Evolutionary conservation across 1,140 invertebrate genomes (phyloP).

Genomic region (Drosophila tani): DNA sequence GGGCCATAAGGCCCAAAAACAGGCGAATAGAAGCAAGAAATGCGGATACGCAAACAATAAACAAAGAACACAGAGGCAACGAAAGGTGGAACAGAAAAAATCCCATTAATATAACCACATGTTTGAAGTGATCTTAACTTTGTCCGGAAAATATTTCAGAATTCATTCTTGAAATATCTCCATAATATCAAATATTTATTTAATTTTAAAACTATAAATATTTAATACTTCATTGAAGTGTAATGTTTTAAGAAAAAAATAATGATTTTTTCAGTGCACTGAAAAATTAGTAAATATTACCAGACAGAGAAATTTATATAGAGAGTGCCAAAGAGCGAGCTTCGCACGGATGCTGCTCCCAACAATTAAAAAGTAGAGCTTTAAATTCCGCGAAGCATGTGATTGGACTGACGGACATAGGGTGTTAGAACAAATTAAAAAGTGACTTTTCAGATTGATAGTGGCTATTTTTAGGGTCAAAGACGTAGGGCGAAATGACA

Average conservation of each 20-base stretch:
- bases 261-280: not conserved
- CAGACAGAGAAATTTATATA: not conserved
- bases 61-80: constrained; percentile 5
- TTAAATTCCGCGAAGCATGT: constrained; percentile 40
- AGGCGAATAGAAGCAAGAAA: constrained; percentile 9
- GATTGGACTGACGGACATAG: constrained; percentile 15
- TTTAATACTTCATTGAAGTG: no score
- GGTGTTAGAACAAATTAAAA: constrained; percentile 11
- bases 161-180: no score
- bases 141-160: no score
- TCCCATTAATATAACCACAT: no score
- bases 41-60: constrained; percentile 10
- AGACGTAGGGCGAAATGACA: not conserved
- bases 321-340: constrained; percentile 17
- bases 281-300: not conserved
- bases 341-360: constrained; percentile 46
- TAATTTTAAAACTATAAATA: no score
- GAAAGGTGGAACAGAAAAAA: not conserved
- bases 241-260: no score
- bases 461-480: not conserved
- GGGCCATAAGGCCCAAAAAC: constrained; percentile 15
- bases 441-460: not conserved
- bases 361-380: constrained; percentile 37
- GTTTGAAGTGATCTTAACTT: no score
- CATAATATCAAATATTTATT: no score